Base-by-base conservation (phyloP, 2,113 vertebrate genomes). In the Sinosuthora webbiana region DNA sequence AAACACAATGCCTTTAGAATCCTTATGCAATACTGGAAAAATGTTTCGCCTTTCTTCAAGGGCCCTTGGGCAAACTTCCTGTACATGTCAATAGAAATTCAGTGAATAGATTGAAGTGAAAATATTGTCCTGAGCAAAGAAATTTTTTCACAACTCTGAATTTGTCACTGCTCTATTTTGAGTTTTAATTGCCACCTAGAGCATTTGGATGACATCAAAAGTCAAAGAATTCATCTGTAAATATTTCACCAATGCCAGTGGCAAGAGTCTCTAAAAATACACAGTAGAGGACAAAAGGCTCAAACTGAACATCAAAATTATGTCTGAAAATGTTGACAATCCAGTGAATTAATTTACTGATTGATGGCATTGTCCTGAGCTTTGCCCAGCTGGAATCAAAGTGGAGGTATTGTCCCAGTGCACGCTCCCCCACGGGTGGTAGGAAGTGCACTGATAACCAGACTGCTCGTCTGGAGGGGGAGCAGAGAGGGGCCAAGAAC, bases 151-250 rank as follows among this genome's bases (percentile, higher is more conserved):
- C 73, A 90, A 60, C 47, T 92, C 53, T 25, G 45, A 65, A 87
- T 86, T 89, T 96, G 44, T 89, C 83, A 52, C 41, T 70, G 87
- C 37, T 93, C 63, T 92, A 78, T 95, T 89, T 94, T 89, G 85
- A 55, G 70, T 64, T 87, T 95, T 94, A 95, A 95, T 92, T 97
- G 83, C 88, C 83, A 94, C 95, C 93, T 91, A 92, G 75, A 97
- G 82, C 89, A 90, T 91, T 93, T 94, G 81, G 67, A 93, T 92
- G 90, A 89, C 93, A 95, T 84, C 55, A 77, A 64, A 96, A 96
- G 83, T 95, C 80, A 95, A 83, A 91, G 44, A 89, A 94, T 87
- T 94, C 27, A 85, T 94, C 93, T 92, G 90, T 85, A 96, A 96
- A 95, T 86, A 85, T 94, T 95, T 92, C 70, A 84, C 44, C 57